Percentiles rank a stretch among this genome's conserved stretches.
phyloP scores from a whole-genome alignment of 2,888 invertebrate genomes.

The Lasius fuliginosus region DNA sequence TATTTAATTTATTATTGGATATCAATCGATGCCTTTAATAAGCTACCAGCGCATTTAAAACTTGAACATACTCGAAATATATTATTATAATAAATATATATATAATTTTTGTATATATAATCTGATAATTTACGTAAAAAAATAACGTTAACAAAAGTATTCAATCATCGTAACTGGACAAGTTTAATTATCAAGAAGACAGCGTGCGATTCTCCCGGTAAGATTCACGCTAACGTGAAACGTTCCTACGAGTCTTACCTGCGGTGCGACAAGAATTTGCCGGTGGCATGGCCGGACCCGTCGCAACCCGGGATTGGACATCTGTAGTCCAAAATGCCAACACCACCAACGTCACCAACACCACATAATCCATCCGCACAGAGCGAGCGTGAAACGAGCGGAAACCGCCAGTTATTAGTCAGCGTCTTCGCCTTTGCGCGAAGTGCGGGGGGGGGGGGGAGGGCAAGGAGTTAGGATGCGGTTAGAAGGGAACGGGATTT shows the following conservation, averaged over 20 bases:
- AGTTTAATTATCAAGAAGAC: slow-evolving; percentile 4
- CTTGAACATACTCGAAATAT: too few relatives aligned
- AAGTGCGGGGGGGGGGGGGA: slow-evolving; percentile 61
- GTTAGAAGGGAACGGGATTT: slow-evolving; percentile 61
- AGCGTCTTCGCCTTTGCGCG: slow-evolving; percentile 82
- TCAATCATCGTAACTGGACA: slow-evolving; percentile 17
- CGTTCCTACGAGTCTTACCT: slow-evolving; percentile 89
- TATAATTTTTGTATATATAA: not conserved
- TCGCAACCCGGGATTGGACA: slow-evolving; percentile 98
- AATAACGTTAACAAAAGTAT: not conserved
- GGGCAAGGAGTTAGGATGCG: slow-evolving; percentile 74
- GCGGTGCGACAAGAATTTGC: slow-evolving; percentile 99
- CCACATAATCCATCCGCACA: slow-evolving; percentile 79
- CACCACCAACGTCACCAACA: slow-evolving; percentile 73
- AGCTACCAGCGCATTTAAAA: not conserved
- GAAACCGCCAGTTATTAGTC: slow-evolving; percentile 86
- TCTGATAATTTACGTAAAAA: not conserved
- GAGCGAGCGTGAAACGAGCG: slow-evolving; percentile 85
- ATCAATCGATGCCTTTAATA: not conserved
- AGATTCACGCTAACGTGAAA: slow-evolving; percentile 22
- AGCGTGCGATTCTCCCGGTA: slow-evolving; percentile 16
- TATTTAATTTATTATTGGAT: not conserved
- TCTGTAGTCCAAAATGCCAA: slow-evolving; percentile 87
- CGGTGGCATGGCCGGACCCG: slow-evolving; percentile 99
- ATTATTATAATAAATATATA: too few relatives aligned